A percentile compares a stretch with the other conserved stretches of the same genome.
Evolutionary conservation across 2,113 vertebrate genomes (phyloP).

Genomic region (Odontesthes bonariensis): DNA sequence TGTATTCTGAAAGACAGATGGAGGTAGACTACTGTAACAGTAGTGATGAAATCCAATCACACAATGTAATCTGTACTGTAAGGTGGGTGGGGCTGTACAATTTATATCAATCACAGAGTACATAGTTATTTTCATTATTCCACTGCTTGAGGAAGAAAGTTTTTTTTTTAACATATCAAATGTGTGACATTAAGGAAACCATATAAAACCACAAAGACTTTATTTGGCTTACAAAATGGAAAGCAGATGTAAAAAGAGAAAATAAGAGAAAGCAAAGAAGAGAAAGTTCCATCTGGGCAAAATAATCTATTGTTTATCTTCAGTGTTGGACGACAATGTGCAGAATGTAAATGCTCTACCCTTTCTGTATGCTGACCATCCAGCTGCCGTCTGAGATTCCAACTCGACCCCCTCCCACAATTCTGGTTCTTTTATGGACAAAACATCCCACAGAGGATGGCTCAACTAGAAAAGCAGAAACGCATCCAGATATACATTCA

Average conservation of each 20-base stretch:
- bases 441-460: conserved; percentile 74
- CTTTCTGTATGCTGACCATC: conserved; percentile 98
- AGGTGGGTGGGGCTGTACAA: no score
- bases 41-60: no score
- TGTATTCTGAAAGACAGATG: not conserved
- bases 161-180: not conserved
- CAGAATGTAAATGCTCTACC: conserved; percentile 80
- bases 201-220: no score
- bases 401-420: conserved; percentile 92
- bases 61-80: no score
- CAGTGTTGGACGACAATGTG: conserved; percentile 12
- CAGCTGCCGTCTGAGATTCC: conserved; percentile 91
- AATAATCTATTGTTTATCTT: conserved; percentile 21
- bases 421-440: conserved; percentile 84
- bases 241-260: no score
- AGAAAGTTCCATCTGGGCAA: no score
- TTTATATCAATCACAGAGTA: no score
- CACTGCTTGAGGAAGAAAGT: not conserved
- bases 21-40: no score
- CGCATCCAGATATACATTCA: conserved; percentile 2
- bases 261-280: no score
- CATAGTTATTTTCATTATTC: not conserved
- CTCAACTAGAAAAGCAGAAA: conserved; percentile 61
- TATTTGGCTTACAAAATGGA: no score
- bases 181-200: no score